These are phyloP conservation scores for Manacus vitellinus DNA, from an alignment of 2,113 vertebrate genomes.

Conservation along the genomic window DNA sequence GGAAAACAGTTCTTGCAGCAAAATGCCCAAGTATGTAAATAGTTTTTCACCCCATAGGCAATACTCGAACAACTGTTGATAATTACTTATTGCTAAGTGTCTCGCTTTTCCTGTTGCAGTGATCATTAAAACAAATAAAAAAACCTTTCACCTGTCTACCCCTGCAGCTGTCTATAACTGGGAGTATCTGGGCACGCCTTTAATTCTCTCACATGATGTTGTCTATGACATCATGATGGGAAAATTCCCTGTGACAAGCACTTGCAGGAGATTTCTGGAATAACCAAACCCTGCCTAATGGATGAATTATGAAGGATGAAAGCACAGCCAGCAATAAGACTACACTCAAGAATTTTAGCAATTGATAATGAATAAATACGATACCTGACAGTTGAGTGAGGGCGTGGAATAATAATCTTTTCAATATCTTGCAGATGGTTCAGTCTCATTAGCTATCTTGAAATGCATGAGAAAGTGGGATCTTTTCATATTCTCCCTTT, in stretches of 20 bases:
- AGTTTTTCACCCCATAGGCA: not conserved
- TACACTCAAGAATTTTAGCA: not conserved
- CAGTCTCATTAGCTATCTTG: not conserved
- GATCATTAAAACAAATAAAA: not conserved
- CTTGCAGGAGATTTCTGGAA: not conserved
- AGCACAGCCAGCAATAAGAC: not conserved
- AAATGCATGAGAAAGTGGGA: not conserved
- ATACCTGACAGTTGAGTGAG: not conserved
- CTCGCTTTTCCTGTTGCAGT: not conserved
- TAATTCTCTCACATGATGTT: not conserved
- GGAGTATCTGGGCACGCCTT: not conserved
- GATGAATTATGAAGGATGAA: not conserved
- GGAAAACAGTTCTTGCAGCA: not conserved
- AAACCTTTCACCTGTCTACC: not conserved
- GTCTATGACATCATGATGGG: not conserved
- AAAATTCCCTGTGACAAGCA: not conserved
- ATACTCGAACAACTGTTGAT: not conserved
- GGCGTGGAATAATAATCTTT: not conserved
- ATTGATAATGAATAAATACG: not conserved
- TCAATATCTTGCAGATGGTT: not conserved
- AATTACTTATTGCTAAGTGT: not conserved
- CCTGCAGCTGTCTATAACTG: not conserved
- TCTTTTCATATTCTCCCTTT: not conserved
- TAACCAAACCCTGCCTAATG: not conserved
- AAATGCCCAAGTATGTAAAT: accelerated